phyloP scores from a whole-genome alignment of 2,888 invertebrate genomes.

The Dysmachus trigonus region DNA sequence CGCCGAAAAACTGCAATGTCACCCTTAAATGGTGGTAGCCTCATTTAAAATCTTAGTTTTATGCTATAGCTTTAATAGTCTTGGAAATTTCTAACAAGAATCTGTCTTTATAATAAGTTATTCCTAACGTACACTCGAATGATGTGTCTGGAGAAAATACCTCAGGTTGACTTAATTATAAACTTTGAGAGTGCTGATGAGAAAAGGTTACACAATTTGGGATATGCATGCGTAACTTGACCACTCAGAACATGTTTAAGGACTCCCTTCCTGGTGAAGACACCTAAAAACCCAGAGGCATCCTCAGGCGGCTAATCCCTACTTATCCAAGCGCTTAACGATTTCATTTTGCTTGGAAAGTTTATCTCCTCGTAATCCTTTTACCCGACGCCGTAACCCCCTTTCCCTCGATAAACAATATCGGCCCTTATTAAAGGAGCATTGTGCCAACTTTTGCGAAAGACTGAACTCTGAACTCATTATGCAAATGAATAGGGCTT shows the following conservation, averaged over 20 bases:
- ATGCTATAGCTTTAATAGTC: neutral
- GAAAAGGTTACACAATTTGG: neutral
- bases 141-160: neutral
- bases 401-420: neutral
- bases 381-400: neutral
- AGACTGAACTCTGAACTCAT: constrained; percentile 2
- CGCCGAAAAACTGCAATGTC: too few relatives aligned
- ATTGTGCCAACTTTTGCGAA: neutral
- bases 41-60: neutral
- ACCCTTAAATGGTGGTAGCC: neutral
- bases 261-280: neutral
- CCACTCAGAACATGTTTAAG: neutral
- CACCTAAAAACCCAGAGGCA: neutral
- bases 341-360: neutral
- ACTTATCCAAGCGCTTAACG: neutral
- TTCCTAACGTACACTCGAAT: neutral
- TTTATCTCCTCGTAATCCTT: neutral
- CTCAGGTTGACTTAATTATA: neutral
- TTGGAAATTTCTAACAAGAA: neutral
- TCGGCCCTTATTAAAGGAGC: neutral
- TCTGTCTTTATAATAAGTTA: neutral
- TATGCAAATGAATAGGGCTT: constrained; percentile 28
- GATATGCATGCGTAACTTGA: neutral
- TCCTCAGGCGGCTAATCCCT: neutral
- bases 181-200: neutral